Percentiles rank a stretch among this genome's conserved stretches.
Evolutionary conservation across 2,113 vertebrate species (phyloP).

Genomic region (Alligator mississippiensis): DNA sequence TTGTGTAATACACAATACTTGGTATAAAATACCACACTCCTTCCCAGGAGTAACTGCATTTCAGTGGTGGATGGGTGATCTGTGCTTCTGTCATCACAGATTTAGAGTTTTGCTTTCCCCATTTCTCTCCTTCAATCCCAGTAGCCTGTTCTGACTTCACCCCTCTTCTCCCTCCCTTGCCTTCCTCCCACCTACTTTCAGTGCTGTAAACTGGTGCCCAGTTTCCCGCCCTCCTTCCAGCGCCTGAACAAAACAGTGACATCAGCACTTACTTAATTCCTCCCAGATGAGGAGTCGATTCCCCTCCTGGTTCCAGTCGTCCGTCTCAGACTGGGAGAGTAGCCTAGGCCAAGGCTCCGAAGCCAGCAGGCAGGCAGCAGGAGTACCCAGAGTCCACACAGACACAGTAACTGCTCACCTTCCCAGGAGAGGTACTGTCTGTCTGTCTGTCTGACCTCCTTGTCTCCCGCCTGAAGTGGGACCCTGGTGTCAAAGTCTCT

Average conservation of each 20-base stretch:
- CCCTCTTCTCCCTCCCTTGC: neutral
- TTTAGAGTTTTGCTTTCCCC: neutral
- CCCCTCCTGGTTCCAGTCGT: neutral
- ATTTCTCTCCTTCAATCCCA: neutral
- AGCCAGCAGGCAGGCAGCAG: neutral
- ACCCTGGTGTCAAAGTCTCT: neutral
- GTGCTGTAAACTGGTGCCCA: neutral
- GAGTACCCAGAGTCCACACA: neutral
- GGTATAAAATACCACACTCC: neutral
- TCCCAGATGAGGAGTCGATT: neutral
- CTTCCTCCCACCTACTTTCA: neutral
- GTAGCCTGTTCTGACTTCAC: neutral
- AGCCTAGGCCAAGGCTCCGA: neutral
- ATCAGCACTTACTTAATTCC: neutral
- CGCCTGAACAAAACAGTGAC: neutral
- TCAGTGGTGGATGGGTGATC: neutral
- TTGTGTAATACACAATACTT: neutral
- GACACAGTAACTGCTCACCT: too few species aligned
- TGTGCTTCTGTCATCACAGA: too few species aligned
- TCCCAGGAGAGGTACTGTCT: neutral
- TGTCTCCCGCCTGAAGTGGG: neutral
- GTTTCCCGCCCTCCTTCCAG: too few species aligned
- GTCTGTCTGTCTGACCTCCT: neutral
- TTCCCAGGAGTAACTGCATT: neutral
- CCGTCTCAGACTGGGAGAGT: neutral